phyloP scores from a whole-genome alignment of 2,888 invertebrate species.

The Euclidia mi region DNA sequence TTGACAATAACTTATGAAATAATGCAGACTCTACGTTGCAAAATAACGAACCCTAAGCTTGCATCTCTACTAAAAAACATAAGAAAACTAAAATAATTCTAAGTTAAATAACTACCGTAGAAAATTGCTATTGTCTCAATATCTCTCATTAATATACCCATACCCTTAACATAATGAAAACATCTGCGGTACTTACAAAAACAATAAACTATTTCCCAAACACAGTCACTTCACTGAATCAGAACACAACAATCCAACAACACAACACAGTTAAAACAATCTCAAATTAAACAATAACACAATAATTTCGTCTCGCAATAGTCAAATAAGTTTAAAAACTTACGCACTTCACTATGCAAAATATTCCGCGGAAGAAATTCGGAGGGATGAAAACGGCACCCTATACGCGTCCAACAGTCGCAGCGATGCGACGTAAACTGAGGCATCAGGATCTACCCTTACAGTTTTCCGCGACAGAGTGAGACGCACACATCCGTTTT shows the following conservation, averaged over 20 bases:
- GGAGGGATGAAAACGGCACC: constrained; percentile 52
- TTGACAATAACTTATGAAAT: too few species aligned
- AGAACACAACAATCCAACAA: constrained; percentile 41
- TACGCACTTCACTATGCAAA: constrained; percentile 61
- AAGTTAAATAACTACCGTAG: too few species aligned
- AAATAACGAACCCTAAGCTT: too few species aligned
- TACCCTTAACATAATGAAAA: constrained; percentile 1
- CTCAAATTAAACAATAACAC: constrained; percentile 30
- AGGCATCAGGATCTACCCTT: constrained; percentile 75
- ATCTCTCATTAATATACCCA: not conserved
- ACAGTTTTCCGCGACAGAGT: constrained; percentile 79
- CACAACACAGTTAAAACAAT: constrained; percentile 37
- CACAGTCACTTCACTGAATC: constrained; percentile 46
- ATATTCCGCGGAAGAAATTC: constrained; percentile 59
- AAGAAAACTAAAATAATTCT: too few species aligned
- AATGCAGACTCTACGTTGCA: too few species aligned
- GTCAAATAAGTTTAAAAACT: constrained; percentile 56
- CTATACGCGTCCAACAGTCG: constrained; percentile 64
- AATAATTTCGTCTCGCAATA: constrained; percentile 13
- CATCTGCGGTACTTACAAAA: constrained; percentile 41
- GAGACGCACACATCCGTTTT: constrained; percentile 59
- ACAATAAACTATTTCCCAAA: constrained; percentile 25
- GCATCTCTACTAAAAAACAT: too few species aligned
- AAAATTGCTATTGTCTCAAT: too few species aligned
- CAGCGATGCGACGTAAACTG: constrained; percentile 80